phyloP scores from a whole-genome alignment of 2,888 invertebrate genomes.

The Germaria angustata region DNA sequence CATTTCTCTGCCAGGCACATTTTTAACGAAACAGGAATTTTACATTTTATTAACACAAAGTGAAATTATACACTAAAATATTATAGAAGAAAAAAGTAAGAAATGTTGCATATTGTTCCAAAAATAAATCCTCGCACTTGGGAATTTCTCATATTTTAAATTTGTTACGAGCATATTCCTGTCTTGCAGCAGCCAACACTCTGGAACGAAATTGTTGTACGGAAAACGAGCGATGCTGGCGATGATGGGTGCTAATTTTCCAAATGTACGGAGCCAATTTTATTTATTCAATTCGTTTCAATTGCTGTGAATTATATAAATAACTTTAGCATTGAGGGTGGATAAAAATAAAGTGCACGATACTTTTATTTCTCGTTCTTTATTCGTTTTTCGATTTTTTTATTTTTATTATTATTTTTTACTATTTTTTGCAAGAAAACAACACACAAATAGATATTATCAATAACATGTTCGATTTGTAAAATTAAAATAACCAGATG shows the following conservation, averaged over 20 bases:
- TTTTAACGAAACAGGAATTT: slow-evolving; percentile 29
- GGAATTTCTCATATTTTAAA: neutral
- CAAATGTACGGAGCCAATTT: slow-evolving; percentile 33
- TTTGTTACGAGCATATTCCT: neutral
- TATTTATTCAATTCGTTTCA: slow-evolving; percentile 30
- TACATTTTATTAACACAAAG: slow-evolving; percentile 12
- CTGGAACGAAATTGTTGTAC: slow-evolving; percentile 20
- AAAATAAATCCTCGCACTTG: slow-evolving; percentile 56
- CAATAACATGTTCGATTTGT: slow-evolving; percentile 25
- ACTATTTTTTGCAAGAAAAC: neutral
- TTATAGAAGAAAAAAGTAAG: neutral
- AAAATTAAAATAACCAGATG: slow-evolving; percentile 45
- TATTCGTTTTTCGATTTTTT: neutral
- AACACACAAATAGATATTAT: neutral
- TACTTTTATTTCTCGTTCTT: slow-evolving; percentile 23
- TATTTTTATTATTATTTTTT: neutral
- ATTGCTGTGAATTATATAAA: slow-evolving; percentile 54
- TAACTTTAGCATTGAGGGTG: slow-evolving; percentile 65
- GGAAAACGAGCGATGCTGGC: neutral
- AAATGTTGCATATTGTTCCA: slow-evolving; percentile 46
- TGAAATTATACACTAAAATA: neutral
- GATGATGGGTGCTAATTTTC: slow-evolving; percentile 53
- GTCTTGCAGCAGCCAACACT: neutral
- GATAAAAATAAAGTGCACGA: slow-evolving; percentile 65
- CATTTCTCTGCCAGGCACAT: neutral